Base-by-base conservation (phyloP, 1,140 invertebrate genomes). In the Drosophila erecta region DNA sequence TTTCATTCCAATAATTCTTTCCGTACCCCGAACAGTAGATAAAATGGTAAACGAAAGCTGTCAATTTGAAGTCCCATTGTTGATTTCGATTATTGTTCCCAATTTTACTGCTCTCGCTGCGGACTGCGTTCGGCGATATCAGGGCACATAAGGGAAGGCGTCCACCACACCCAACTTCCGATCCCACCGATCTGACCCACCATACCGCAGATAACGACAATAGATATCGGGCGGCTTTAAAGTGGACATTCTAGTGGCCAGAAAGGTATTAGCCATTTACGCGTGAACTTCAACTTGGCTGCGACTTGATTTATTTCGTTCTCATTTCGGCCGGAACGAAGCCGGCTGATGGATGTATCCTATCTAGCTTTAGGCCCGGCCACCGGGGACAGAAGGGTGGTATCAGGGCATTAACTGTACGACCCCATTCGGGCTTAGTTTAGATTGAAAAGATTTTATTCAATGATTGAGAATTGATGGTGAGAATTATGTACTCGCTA, bases 61-160 rank as follows among this genome's bases (percentile, higher is more conserved):
- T 86, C 81, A 86, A 86, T 86, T 86, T 81, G 77, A 86, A 87
- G 78, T 86, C 80, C 73, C 74, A 75, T 86, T 86, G 77, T 86
- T 75, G 53, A 70, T 24, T 64, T 77, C 71, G 76, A 71, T 67
- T 71, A 67, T 77, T 86, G 81, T 86, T 77, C 24, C 35, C 51
- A 70, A 50, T 41, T 73, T 61, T 61, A 61, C 47, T 62, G 69
- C 56, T 73, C 69, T 62, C 57, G 70, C 47, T 41, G 22, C 54
- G 57, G 33, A 50, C 73, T 72, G 37, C 69, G 40, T 59, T 61
- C 15, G n/a, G 17, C 30, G 57, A 73, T 72, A 72, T 58, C 65
- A 30, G 41, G 41, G 47, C 47, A 40, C 50, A 50, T 49, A 51
- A 41, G 35, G 37, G 33, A 24, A 57, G 61, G 54, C 47, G 50